Conservation (phyloP, 2,888 invertebrate species). For the Phlogophora meticulosa region DNA sequence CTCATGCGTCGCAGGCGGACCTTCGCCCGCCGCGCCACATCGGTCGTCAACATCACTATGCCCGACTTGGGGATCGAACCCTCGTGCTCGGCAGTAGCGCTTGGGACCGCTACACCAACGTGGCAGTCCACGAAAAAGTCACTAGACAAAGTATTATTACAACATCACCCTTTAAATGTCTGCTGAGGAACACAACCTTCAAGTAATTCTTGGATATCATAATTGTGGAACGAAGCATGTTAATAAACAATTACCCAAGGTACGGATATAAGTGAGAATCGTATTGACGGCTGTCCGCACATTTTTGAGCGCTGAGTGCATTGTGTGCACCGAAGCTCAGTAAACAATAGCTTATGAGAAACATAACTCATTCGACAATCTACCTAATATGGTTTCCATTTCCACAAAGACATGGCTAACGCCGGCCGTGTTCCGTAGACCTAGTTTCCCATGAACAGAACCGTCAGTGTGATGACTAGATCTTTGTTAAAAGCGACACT, state of each 20-base stretch:
- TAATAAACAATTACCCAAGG: slow-evolving; percentile 27
- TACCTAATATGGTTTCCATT: slow-evolving; percentile 19
- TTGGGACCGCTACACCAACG: too few species aligned
- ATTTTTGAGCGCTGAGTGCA: slow-evolving; percentile 38
- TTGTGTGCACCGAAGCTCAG: slow-evolving; percentile 19
- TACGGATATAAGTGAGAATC: slow-evolving; percentile 8
- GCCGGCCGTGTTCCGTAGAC: slow-evolving; percentile 8
- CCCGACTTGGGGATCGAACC: too few species aligned
- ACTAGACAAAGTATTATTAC: too few species aligned
- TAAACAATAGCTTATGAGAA: slow-evolving; percentile 53
- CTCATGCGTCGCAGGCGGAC: too few species aligned
- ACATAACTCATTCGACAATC: slow-evolving; percentile 56
- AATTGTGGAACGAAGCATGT: slow-evolving; percentile 8
- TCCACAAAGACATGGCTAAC: slow-evolving; percentile 24
- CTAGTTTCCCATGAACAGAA: slow-evolving; percentile 8
- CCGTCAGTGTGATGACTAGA: slow-evolving; percentile 41
- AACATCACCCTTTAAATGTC: slow-evolving; percentile 14
- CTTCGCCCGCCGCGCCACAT: too few species aligned
- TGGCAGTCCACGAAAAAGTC: too few species aligned
- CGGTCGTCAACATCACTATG: too few species aligned
- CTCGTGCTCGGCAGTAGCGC: too few species aligned
- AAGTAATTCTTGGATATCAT: slow-evolving; percentile 13
- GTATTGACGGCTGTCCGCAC: background rate
- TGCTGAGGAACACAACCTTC: background rate
- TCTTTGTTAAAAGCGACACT: slow-evolving; percentile 35